Conservation (phyloP, 2,797 vertebrate species). For the Erethizon dorsatum region DNA sequence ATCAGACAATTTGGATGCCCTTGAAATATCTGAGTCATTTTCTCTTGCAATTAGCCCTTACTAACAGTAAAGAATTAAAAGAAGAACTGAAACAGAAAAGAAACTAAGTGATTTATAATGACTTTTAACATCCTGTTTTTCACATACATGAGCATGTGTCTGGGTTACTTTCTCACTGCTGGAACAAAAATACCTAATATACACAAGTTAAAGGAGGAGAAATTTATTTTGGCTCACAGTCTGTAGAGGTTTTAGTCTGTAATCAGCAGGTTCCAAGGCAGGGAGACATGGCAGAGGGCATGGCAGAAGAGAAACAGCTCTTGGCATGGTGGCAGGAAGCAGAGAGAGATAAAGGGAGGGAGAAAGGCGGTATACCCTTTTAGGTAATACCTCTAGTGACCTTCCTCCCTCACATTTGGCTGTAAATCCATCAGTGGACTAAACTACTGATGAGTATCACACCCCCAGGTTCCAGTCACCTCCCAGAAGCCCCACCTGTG, state of each 20-base stretch:
- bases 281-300: not conserved
- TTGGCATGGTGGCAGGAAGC: not conserved
- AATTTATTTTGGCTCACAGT: not conserved
- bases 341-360: not conserved
- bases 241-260: not conserved
- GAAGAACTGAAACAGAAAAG: not conserved
- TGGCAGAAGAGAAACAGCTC: not conserved
- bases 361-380: not conserved
- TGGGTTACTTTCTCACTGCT: not conserved
- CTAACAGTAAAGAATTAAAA: not conserved
- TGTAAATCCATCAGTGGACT: not conserved
- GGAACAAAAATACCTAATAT: not conserved
- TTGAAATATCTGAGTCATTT: not conserved
- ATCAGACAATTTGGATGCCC: not conserved
- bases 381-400: no score
- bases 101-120: not conserved
- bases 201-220: not conserved
- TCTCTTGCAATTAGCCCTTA: not conserved
- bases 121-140: constrained; percentile 3
- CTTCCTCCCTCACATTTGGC: not conserved
- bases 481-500: not conserved
- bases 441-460: not conserved
- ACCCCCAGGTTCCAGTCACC: not conserved
- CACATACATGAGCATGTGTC: not conserved
- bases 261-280: not conserved